These are phyloP conservation scores for Rhamphomyia laevipes DNA, from an alignment of 2,888 invertebrate genomes.

Conservation along the genomic window DNA sequence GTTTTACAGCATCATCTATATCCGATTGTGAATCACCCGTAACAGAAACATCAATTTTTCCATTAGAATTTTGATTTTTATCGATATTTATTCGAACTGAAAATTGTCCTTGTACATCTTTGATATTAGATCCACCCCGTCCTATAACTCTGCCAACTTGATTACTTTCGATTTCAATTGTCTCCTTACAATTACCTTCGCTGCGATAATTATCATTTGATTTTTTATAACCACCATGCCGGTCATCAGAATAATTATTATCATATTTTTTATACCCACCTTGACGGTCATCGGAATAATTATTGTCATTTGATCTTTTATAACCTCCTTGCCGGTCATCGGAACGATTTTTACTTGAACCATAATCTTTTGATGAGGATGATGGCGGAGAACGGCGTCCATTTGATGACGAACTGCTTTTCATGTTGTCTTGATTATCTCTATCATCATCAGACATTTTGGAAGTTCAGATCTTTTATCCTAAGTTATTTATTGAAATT, in stretches of 20 bases:
- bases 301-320: no score
- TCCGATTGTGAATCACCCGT: constrained; percentile 17
- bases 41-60: constrained; percentile 17
- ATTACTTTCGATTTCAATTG: constrained; percentile 24
- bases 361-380: not conserved
- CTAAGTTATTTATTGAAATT: no score
- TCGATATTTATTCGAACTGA: constrained; percentile 54
- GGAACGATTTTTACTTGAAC: not conserved
- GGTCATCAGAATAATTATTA: no score
- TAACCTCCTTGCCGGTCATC: no score
- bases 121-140: constrained; percentile 74
- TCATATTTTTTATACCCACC: no score
- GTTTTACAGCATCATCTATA: constrained; percentile 20
- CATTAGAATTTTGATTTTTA: constrained; percentile 13
- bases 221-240: no score
- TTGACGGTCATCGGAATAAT: no score
- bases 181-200: not conserved
- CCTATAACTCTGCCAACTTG: constrained; percentile 54
- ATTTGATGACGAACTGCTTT: no score
- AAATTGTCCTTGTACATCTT: constrained; percentile 45
- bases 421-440: not conserved
- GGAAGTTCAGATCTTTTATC: no score
- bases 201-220: not conserved
- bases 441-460: constrained; percentile 10
- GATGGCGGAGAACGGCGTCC: no score